Percentiles rank a stretch among this genome's conserved stretches.
phyloP scores from a whole-genome alignment of 2,888 invertebrate genomes.

The Agonum fuliginosum region DNA sequence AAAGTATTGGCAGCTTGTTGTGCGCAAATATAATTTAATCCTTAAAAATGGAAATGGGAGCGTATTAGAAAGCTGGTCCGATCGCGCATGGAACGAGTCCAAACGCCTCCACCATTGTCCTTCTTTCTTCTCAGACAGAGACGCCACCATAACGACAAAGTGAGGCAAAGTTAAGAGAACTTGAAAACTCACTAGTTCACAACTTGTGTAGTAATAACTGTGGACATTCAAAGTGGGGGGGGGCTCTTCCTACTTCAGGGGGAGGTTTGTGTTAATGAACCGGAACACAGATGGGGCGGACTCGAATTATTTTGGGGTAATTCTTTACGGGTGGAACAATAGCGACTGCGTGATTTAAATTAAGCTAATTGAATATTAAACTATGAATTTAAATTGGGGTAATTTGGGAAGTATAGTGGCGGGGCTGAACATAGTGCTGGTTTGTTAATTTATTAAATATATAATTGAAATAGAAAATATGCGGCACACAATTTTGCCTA shows the following conservation, averaged over 20 bases:
- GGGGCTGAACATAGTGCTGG: no score
- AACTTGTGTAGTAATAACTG: slow-evolving; percentile 36
- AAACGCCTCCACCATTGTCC: slow-evolving; percentile 5
- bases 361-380: slow-evolving; percentile 35
- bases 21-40: no score
- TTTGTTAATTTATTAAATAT: no score
- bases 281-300: slow-evolving; percentile 29
- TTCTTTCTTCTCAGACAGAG: background rate
- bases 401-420: no score
- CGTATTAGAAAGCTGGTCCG: no score
- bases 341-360: slow-evolving; percentile 35
- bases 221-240: background rate
- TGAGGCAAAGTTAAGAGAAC: slow-evolving; percentile 22
- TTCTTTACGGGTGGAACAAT: slow-evolving; percentile 15
- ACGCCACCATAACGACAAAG: background rate
- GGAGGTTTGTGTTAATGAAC: background rate
- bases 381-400: slow-evolving; percentile 29
- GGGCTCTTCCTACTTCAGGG: background rate
- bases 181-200: slow-evolving; percentile 36
- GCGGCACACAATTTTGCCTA: no score
- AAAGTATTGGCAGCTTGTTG: no score
- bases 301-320: background rate
- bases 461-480: no score
- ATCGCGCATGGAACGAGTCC: no score
- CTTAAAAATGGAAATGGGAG: no score